These are phyloP conservation scores for Calypte anna DNA, from an alignment of 2,113 vertebrate genomes.

Conservation along the genomic window DNA sequence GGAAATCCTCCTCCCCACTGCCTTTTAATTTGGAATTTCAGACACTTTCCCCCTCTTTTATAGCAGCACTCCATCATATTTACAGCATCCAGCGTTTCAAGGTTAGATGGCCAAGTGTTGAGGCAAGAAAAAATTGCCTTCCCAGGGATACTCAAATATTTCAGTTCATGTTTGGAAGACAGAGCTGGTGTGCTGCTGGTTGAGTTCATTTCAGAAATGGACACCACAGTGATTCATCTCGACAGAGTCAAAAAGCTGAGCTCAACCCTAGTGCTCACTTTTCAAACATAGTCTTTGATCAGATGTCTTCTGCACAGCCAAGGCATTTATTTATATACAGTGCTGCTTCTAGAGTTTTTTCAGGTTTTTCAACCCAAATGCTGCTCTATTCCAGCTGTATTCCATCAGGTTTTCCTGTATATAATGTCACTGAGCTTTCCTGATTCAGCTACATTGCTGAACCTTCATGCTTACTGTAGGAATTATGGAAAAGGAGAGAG, in stretches of 20 bases:
- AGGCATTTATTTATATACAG: neutral
- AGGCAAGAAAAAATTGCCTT: constrained; percentile 45
- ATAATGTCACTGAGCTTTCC: neutral
- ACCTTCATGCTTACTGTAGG: neutral
- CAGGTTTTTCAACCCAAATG: neutral
- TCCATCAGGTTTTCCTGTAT: neutral
- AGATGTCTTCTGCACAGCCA: neutral
- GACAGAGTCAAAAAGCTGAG: constrained; percentile 38
- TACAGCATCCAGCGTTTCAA: constrained; percentile 27
- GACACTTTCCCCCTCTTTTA: constrained; percentile 7
- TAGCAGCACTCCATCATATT: neutral
- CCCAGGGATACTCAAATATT: constrained; percentile 26
- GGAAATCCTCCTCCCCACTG: neutral
- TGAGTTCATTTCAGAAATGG: constrained; percentile 47
- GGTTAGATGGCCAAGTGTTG: constrained; percentile 31
- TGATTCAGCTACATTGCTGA: neutral
- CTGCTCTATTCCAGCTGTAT: too few species aligned
- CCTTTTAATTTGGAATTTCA: constrained; percentile 40
- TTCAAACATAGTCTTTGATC: neutral
- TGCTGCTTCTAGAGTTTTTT: neutral
- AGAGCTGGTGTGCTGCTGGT: neutral
- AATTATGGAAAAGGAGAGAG: neutral
- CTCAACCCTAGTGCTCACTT: neutral
- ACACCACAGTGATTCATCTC: neutral
- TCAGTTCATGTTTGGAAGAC: constrained; percentile 30